phyloP scores from a whole-genome alignment of 2,113 vertebrate genomes.

The Porphyrio hochstetteri region DNA sequence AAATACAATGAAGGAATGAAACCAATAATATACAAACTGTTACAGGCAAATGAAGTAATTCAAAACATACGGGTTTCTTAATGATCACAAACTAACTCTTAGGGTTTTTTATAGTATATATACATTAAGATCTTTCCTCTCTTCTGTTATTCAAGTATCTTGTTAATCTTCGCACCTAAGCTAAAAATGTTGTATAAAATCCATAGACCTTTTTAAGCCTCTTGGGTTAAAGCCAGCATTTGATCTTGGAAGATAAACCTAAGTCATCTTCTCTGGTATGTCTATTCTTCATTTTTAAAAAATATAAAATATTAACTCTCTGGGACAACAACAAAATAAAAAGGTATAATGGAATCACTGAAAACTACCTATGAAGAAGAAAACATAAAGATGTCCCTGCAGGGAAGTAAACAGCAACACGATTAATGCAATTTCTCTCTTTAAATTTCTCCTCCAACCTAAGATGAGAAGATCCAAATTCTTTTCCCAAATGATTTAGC shows the following conservation, averaged over 20 bases:
- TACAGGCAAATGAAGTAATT: slow-evolving; percentile 16
- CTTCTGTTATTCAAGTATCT: background rate
- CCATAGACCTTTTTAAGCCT: background rate
- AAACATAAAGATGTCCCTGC: background rate
- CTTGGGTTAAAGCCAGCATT: background rate
- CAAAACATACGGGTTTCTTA: slow-evolving; percentile 2
- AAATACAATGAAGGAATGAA: slow-evolving; percentile 25
- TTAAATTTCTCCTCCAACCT: background rate
- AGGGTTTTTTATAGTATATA: background rate
- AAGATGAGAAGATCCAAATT: background rate
- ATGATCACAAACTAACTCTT: background rate
- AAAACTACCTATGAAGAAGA: background rate
- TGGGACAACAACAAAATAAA: background rate
- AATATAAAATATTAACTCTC: background rate
- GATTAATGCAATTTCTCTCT: background rate
- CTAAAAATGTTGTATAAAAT: background rate
- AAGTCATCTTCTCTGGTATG: background rate
- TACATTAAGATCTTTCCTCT: background rate
- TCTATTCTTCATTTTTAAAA: background rate
- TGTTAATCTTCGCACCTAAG: background rate
- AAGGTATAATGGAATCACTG: background rate
- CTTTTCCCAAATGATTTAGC: background rate
- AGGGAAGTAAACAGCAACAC: background rate
- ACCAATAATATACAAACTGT: background rate
- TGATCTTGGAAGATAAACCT: background rate